These are phyloP conservation scores for Periophthalmus modestus DNA, from an alignment of 2,113 vertebrate species.

Conservation along the genomic window DNA sequence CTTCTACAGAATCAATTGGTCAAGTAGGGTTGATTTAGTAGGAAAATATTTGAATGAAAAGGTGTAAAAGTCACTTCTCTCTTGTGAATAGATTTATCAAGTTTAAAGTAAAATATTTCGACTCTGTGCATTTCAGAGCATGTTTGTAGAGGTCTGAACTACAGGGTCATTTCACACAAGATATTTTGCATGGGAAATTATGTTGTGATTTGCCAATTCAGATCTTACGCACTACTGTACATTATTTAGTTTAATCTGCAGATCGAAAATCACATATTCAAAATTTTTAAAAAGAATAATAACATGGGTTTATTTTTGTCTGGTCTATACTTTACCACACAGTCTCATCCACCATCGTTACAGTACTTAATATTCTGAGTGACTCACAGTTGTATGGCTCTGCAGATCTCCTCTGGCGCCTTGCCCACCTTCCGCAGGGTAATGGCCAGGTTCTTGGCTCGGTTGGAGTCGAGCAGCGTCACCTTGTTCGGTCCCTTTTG, in stretches of 20 bases:
- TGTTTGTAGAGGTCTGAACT: no score
- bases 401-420: constrained; percentile 91
- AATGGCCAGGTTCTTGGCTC: constrained; percentile 98
- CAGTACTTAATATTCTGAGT: constrained; percentile 1
- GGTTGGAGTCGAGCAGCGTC: constrained; percentile 90
- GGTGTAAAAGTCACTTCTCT: no score
- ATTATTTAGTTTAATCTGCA: background rate
- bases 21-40: background rate
- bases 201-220: background rate
- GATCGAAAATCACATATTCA: background rate
- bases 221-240: background rate
- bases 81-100: no score
- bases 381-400: constrained; percentile 88
- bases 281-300: no score
- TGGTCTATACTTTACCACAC: background rate
- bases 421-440: constrained; percentile 93
- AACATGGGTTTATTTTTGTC: background rate
- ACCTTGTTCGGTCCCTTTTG: constrained; percentile 89
- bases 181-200: no score
- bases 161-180: background rate
- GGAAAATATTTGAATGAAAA: background rate
- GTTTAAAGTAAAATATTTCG: no score
- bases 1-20: background rate
- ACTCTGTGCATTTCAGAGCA: no score
- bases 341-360: background rate